phyloP scores from a whole-genome alignment of 2,888 invertebrate genomes.

The Dolichopus griseipennis region DNA sequence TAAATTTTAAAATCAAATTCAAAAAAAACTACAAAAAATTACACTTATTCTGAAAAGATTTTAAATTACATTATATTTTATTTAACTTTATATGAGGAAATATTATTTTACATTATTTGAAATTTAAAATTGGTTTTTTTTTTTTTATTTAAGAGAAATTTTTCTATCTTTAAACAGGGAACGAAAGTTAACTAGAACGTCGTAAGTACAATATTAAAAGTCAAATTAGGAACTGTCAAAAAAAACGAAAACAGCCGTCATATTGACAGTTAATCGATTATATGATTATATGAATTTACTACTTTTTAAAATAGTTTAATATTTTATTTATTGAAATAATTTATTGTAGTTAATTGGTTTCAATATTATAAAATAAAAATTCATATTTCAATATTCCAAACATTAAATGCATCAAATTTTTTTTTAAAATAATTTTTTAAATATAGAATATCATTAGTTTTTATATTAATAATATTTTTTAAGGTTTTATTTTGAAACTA shows the following conservation, averaged over 20 bases:
- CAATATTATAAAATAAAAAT: too few species aligned
- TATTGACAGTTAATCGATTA: not conserved
- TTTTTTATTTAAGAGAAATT: not conserved
- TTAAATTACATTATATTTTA: not conserved
- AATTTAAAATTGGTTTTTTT: not conserved
- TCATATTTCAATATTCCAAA: too few species aligned
- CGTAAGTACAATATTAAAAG: not conserved
- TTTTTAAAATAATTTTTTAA: too few species aligned
- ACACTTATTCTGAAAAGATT: not conserved
- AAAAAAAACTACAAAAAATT: too few species aligned
- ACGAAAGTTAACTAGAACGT: not conserved
- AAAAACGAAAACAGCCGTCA: not conserved
- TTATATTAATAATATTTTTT: too few species aligned
- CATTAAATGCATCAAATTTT: too few species aligned
- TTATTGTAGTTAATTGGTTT: too few species aligned
- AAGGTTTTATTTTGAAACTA: too few species aligned
- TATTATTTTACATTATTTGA: not conserved
- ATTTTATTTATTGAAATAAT: too few species aligned
- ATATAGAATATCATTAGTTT: too few species aligned
- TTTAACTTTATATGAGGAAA: not conserved
- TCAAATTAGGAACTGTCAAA: not conserved
- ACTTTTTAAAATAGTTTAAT: too few species aligned
- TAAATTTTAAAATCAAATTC: not conserved
- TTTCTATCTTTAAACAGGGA: not conserved
- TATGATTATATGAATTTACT: too few species aligned